Percentiles rank a stretch among this genome's conserved stretches.
phyloP scores from a whole-genome alignment of 2,797 vertebrate genomes.

The Parambassis ranga region DNA sequence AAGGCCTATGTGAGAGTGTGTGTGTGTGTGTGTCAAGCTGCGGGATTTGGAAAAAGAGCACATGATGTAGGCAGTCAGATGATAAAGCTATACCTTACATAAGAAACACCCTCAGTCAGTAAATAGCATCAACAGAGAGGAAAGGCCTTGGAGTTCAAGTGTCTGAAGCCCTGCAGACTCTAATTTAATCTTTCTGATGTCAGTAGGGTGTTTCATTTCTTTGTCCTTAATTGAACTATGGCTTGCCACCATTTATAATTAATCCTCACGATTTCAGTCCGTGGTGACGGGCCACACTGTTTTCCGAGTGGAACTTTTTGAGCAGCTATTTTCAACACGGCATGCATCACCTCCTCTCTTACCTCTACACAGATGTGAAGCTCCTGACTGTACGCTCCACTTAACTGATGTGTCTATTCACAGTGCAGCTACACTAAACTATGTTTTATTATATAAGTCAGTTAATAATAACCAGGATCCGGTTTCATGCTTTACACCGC shows the following conservation, averaged over 20 bases:
- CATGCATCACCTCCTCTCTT: too few relatives aligned
- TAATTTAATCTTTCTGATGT: conserved; percentile 26
- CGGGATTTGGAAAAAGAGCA: conserved; percentile 52
- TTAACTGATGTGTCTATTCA: not conserved
- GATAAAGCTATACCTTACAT: conserved; percentile 62
- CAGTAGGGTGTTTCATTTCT: conserved; percentile 17
- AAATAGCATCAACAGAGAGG: conserved; percentile 28
- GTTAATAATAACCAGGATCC: too few relatives aligned
- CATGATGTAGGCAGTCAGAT: conserved; percentile 62
- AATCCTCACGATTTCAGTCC: conserved; percentile 7
- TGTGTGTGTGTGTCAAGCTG: conserved; percentile 40
- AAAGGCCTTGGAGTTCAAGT: conserved; percentile 9
- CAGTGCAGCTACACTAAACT: too few relatives aligned
- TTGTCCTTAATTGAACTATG: conserved; percentile 30
- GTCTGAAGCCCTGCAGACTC: conserved; percentile 8
- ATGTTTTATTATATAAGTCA: too few relatives aligned
- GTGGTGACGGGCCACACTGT: not conserved
- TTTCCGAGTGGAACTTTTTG: too few relatives aligned
- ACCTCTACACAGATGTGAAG: too few relatives aligned
- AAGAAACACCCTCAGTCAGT: conserved; percentile 49
- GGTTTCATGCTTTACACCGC: too few relatives aligned
- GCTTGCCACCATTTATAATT: conserved; percentile 8
- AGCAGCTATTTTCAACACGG: not conserved
- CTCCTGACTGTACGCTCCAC: too few relatives aligned
- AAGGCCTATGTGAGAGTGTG: conserved; percentile 21